Evolutionary conservation across 2,797 vertebrate species (phyloP).

Genomic region (Manis pentadactyla): DNA sequence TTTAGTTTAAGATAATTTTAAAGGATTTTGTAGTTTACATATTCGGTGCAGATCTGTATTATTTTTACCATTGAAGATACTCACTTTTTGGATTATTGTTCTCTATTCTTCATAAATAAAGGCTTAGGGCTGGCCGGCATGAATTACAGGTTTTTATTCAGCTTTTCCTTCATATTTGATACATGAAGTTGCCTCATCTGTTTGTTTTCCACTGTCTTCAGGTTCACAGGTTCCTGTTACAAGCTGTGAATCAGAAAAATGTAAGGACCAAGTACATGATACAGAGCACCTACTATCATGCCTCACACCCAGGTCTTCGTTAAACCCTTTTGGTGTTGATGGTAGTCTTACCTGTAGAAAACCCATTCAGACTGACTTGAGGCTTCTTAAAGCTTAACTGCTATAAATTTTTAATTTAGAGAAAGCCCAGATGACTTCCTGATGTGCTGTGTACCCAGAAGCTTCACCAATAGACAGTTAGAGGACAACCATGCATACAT

Average conservation of each 20-base stretch:
- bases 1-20: constrained; percentile 48
- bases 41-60: constrained; percentile 34
- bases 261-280: constrained; percentile 81
- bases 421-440: constrained; percentile 62
- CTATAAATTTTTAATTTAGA: constrained; percentile 55
- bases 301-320: constrained; percentile 78
- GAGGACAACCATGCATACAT: constrained; percentile 44
- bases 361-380: constrained; percentile 42
- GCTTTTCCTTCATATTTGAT: constrained; percentile 81
- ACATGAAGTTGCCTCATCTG: constrained; percentile 82
- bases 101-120: constrained; percentile 65
- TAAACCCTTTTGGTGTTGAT: constrained; percentile 76
- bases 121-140: constrained; percentile 75
- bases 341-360: constrained; percentile 71
- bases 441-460: constrained; percentile 61
- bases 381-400: constrained; percentile 67
- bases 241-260: constrained; percentile 84
- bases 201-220: constrained; percentile 84
- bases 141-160: constrained; percentile 72
- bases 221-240: constrained; percentile 84
- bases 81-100: constrained; percentile 52
- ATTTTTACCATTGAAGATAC: constrained; percentile 61
- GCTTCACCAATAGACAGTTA: background rate
- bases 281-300: constrained; percentile 81
- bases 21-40: constrained; percentile 52